Evolutionary conservation across 2,113 vertebrate species (phyloP).

Genomic region (Rafetus swinhoei): DNA sequence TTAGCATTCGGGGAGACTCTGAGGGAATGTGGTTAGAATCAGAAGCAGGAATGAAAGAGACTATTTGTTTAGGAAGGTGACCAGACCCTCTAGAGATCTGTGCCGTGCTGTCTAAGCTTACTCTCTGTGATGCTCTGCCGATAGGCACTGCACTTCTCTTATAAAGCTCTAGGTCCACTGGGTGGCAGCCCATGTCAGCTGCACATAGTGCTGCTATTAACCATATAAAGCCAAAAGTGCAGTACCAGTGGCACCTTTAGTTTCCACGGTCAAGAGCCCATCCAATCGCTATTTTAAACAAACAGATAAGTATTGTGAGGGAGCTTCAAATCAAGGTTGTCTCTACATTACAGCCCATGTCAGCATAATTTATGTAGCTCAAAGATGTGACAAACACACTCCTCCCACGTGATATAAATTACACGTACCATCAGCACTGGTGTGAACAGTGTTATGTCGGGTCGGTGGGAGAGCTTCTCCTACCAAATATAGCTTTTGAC

Average conservation of each 20-base stretch:
- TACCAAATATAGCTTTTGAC: neutral
- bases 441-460: neutral
- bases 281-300: conserved; percentile 9
- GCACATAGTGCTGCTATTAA: conserved; percentile 25
- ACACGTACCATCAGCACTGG: neutral
- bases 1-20: conserved; percentile 8
- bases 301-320: neutral
- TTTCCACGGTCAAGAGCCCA: conserved; percentile 31
- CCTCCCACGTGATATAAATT: neutral
- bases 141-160: neutral
- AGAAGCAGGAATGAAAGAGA: neutral
- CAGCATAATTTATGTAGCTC: neutral
- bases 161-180: conserved; percentile 32
- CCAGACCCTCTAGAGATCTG: conserved; percentile 16
- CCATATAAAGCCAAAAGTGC: conserved; percentile 40
- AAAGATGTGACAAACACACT: neutral
- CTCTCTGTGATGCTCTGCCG: conserved; percentile 38
- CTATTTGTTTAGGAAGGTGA: conserved; percentile 33
- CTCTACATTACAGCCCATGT: neutral
- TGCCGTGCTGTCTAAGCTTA: conserved; percentile 37
- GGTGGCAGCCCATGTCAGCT: conserved; percentile 24
- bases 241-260: neutral
- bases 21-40: neutral
- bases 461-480: neutral
- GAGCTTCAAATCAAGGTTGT: neutral